Evolutionary conservation across 2,797 vertebrate species (phyloP), one percentile per base, ranked within the genome.

Genomic region (Anguilla pacifica): DNA sequence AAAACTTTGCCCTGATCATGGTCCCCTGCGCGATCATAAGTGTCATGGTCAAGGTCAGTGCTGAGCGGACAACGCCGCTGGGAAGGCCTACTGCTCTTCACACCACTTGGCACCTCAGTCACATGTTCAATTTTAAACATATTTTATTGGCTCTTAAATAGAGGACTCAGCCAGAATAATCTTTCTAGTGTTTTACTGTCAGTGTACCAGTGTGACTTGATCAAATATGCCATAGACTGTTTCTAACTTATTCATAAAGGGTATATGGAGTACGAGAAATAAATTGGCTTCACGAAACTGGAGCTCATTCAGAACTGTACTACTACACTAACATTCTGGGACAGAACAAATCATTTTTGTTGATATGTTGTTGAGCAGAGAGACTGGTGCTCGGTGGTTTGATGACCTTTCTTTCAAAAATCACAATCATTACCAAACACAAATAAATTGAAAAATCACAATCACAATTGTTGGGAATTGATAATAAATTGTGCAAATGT

Each of bases 21-120:
- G 88, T 95, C 57, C 94, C 95, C 51, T 96, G 95, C 84, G 92
- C 72, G 6, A 91, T 96, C 72, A 93, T 97, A 87, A 94, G 91
- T 88, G 17, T 96, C 87, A 91, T 96, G 93, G 28, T 96, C 84
- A 97, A 96, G 94, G 96, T 97, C 94, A 95, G 94, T 96, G 7
- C 86, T 9, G 70, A 84, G 67, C 53, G 89, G 87, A 84, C 3
- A 79, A 53, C 25, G 5, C 3, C 0, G 35, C 11, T 1, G 0
- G 67, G 64, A 39, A 67, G 84, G 4, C 10, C 2, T 19, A 6
- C 13, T 3, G 81, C 82, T 70, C 49, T 85, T 49, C 89, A 89
- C 86, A 92, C 91, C 84, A 92, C 94, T 94, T 93, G 94, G 93
- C 92, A 93, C 89, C 28, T 84, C 49, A n/a, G 22, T 67, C 84